Percentiles rank a stretch among this genome's conserved stretches.
Evolutionary conservation across 1,140 invertebrate genomes (phyloP).

Genomic region (Hylyphantes graminicola): DNA sequence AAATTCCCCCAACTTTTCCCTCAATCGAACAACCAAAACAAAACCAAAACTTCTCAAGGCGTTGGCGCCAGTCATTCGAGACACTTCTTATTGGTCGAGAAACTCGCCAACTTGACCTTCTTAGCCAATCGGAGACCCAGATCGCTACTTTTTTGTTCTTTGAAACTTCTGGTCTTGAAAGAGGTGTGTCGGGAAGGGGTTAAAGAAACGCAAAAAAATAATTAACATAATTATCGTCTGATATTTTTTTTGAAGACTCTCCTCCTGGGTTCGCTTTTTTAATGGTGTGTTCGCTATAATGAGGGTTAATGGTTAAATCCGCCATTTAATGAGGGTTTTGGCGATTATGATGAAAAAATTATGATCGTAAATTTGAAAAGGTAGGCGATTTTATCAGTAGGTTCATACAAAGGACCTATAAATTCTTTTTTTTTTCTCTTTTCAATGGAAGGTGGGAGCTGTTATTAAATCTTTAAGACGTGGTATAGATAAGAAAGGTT

Average conservation of each 20-base stretch:
- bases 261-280: not conserved
- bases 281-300: not conserved
- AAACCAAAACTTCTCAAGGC: slow-evolving; percentile 18
- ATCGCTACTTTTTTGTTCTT: slow-evolving; percentile 10
- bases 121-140: not conserved
- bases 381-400: not conserved
- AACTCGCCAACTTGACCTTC: slow-evolving; percentile 7
- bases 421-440: not conserved
- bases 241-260: slow-evolving; percentile 1
- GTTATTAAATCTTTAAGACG: too few species aligned
- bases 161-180: not conserved
- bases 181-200: not conserved
- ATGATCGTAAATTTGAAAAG: not conserved
- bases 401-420: not conserved
- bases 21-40: slow-evolving; percentile 20
- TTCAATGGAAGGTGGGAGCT: not conserved
- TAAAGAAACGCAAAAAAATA: slow-evolving; percentile 1
- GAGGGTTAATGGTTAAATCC: not conserved
- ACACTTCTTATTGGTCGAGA: slow-evolving; percentile 5
- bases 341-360: not conserved
- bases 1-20: not conserved
- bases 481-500: too few species aligned
- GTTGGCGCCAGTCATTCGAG: slow-evolving; percentile 35
- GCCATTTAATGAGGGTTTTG: not conserved
- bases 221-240: slow-evolving; percentile 41